A percentile compares a stretch with the other conserved stretches of the same genome.
These are phyloP conservation scores for Steinernema khuongi DNA, from an alignment of 1,140 invertebrate genomes.

Conservation along the genomic window DNA sequence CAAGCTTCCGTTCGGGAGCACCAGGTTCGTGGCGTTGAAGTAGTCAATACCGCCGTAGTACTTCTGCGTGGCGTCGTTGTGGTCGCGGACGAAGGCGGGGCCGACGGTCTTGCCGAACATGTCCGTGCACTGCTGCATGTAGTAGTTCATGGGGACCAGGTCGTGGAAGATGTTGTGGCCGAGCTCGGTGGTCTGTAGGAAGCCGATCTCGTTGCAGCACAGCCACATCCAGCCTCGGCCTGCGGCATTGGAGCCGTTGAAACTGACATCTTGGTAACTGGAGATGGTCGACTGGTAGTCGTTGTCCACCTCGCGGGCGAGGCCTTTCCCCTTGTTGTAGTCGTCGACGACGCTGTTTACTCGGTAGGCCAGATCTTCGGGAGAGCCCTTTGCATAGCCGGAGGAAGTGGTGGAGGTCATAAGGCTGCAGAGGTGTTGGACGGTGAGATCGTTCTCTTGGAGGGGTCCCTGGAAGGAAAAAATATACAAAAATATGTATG, in stretches of 20 bases:
- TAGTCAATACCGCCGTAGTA: constrained; percentile 3
- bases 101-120: neutral
- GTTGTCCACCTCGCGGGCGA: neutral
- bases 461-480: neutral
- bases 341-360: neutral
- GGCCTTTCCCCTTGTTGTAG: neutral
- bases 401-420: neutral
- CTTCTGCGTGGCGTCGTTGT: neutral
- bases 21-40: constrained; percentile 12
- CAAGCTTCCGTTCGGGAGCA: constrained; percentile 16
- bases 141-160: constrained; percentile 19
- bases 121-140: constrained; percentile 16
- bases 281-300: neutral
- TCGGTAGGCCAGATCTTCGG: neutral
- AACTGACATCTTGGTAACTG: neutral
- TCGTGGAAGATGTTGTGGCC: constrained; percentile 20
- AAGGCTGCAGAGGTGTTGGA: neutral
- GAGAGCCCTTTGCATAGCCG: neutral
- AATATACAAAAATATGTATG: too few species aligned
- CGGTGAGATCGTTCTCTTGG: neutral
- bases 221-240: constrained; percentile 19
- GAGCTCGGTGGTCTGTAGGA: constrained; percentile 20
- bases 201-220: constrained; percentile 7
- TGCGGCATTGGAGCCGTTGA: neutral
- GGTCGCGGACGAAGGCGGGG: neutral